Evolutionary conservation across 2,113 vertebrate genomes (phyloP), one percentile per base, ranked within the genome.

Genomic region (Thymallus thymallus): DNA sequence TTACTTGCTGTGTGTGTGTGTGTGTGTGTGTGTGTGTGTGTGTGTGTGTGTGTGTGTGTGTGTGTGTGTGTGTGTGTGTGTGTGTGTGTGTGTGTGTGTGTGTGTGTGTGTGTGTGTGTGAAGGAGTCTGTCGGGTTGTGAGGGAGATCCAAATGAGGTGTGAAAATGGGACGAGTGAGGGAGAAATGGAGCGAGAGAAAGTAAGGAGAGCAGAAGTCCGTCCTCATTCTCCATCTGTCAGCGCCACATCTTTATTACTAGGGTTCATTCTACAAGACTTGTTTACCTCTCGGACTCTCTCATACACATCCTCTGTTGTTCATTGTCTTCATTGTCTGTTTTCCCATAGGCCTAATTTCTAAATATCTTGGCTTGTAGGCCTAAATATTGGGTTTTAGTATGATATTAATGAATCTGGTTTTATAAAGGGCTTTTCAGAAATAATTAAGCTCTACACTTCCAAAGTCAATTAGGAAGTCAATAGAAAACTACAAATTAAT

Each of bases 61-160:
- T 24, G 41, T 23, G 16, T 0, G 35, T 66, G 16, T 32, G 58
- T 60, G 58, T 41, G 16, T 12, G 16, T 5, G 48, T n/a, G 24
- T 6, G 4, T 24, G 41, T 23, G 16, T 0, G 35, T 66, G 16
- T 32, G 58, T 60, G 58, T 41, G 16, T 12, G 16, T 5, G 48
- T n/a, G 24, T 6, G 4, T 24, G 41, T 23, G 16, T 0, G 35
- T 66, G 16, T 32, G 58, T 60, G 58, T n/a, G 23, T 35, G 48
- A 18, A 16, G 48, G 30, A 29, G 71, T 65, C 60, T 22, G 35
- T 69, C 72, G 76, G 71, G 74, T 77, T 75, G 73, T 74, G 6
- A 24, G 26, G 69, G 35, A 75, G 75, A 73, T 80, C 73, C 75
- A 83, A 74, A 76, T 63, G 56, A 64, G 66, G 72, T 82, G 81